A percentile compares a stretch with the other conserved stretches of the same genome.
phyloP scores from a whole-genome alignment of 2,113 vertebrate species.

The Ovibos moschatus region DNA sequence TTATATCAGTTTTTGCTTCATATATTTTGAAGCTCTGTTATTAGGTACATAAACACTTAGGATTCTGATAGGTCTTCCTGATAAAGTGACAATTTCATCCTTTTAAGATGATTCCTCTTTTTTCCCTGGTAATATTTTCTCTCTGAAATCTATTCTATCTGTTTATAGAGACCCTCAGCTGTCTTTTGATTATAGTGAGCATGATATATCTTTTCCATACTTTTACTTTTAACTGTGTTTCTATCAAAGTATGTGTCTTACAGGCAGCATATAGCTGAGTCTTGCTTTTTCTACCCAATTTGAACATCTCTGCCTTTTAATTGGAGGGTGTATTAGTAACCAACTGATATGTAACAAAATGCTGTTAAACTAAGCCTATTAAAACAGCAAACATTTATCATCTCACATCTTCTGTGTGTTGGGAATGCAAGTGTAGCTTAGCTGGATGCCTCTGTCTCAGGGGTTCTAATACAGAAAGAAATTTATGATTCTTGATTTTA shows the following conservation, averaged over 20 bases:
- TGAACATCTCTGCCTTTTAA: neutral
- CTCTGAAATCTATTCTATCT: neutral
- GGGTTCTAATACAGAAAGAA: neutral
- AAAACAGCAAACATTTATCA: neutral
- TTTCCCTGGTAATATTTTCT: neutral
- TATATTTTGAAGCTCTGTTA: neutral
- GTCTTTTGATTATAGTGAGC: neutral
- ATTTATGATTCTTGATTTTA: neutral
- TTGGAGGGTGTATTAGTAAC: neutral
- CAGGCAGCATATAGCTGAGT: neutral
- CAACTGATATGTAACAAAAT: neutral
- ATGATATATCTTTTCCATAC: neutral
- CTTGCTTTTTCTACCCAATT: neutral
- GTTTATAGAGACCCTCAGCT: neutral
- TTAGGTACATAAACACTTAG: neutral
- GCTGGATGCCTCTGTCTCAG: neutral
- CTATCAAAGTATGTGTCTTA: neutral
- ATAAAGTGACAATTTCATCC: neutral
- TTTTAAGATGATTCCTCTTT: neutral
- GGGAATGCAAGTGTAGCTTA: neutral
- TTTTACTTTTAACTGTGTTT: neutral
- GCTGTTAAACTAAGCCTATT: neutral
- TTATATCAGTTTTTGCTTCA: neutral
- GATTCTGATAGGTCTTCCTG: neutral
- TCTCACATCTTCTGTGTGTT: neutral